phyloP scores from a whole-genome alignment of 2,113 vertebrate genomes.

The Toxostoma redivivum region DNA sequence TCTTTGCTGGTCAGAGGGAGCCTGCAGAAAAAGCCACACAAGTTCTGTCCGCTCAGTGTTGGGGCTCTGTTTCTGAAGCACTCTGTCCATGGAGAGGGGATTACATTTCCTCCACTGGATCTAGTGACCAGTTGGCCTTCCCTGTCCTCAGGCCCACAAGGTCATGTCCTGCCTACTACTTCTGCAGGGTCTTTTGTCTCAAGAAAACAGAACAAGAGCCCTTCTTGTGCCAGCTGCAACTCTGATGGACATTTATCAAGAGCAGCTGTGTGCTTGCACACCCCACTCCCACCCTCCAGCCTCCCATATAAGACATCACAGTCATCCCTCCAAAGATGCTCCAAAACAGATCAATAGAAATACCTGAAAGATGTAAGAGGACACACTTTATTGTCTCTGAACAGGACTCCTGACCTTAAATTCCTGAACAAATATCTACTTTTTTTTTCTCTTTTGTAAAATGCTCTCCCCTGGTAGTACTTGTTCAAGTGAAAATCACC shows the following conservation, averaged over 20 bases:
- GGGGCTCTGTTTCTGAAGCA: neutral
- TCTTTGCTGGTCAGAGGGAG: neutral
- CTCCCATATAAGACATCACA: neutral
- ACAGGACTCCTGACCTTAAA: neutral
- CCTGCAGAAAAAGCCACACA: neutral
- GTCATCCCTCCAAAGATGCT: neutral
- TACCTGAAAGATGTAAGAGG: neutral
- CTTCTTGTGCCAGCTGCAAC: neutral
- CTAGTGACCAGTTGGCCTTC: neutral
- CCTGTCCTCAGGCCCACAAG: neutral
- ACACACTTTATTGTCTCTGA: neutral
- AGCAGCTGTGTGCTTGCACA: rapidly evolving
- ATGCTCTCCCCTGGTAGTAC: neutral
- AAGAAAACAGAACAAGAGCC: neutral
- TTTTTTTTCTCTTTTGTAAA: neutral
- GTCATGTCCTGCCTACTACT: neutral
- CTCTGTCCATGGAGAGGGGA: neutral
- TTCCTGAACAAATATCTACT: neutral
- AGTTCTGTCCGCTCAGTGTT: rapidly evolving
- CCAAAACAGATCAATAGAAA: neutral
- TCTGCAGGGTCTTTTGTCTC: neutral
- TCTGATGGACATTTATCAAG: neutral
- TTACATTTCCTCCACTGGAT: neutral
- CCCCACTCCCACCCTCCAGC: neutral
- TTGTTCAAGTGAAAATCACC: neutral